Percentiles rank a stretch among this genome's conserved stretches.
Evolutionary conservation across 2,888 invertebrate genomes (phyloP).

Genomic region (Ochropleura leucogaster): DNA sequence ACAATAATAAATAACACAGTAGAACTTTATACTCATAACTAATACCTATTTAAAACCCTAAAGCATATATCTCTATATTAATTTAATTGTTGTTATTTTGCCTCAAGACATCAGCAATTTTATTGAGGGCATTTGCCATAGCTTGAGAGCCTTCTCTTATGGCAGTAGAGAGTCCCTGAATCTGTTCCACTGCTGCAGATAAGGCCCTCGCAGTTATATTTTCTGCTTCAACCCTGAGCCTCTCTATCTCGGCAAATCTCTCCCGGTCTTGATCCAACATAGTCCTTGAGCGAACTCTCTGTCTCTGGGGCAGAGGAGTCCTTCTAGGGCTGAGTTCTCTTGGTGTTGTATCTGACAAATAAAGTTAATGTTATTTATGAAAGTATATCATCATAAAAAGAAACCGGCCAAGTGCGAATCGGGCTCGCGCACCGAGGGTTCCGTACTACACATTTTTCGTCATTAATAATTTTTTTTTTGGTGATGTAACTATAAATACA

Average conservation of each 20-base stretch:
- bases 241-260: conserved; percentile 1
- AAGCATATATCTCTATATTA: not conserved
- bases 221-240: conserved; percentile 3
- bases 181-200: not conserved
- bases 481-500: too few relatives aligned
- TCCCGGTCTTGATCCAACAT: not conserved
- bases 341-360: not conserved
- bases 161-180: conserved; percentile 22
- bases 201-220: conserved; percentile 4
- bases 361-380: not conserved
- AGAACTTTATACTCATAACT: not conserved
- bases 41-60: not conserved
- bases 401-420: too few relatives aligned
- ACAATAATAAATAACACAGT: too few relatives aligned
- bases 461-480: too few relatives aligned
- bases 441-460: too few relatives aligned
- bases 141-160: conserved; percentile 22
- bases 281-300: not conserved
- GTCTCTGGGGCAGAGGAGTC: not conserved
- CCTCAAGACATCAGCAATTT: not conserved
- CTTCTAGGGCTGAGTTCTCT: conserved; percentile 2
- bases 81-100: not conserved
- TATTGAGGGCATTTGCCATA: conserved; percentile 5
- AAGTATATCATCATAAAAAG: not conserved
- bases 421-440: too few relatives aligned